A percentile compares a stretch with the other conserved stretches of the same genome.
phyloP scores from a whole-genome alignment of 2,888 invertebrate genomes.

The Eudasyphora cyanicolor region DNA sequence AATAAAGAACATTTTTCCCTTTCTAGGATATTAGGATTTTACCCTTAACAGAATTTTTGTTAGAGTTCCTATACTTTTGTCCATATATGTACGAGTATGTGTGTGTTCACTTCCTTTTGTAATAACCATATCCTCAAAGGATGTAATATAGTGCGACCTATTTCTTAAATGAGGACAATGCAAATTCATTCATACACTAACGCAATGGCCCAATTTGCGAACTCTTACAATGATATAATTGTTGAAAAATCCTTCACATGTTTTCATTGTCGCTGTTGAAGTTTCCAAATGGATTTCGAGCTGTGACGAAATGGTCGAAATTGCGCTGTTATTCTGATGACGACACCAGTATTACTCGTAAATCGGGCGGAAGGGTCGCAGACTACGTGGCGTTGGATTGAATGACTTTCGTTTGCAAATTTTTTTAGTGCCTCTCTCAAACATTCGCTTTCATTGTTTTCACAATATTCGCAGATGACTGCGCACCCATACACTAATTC shows the following conservation, averaged over 20 bases:
- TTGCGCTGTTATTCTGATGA: background rate
- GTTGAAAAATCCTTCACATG: background rate
- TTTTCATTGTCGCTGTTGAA: background rate
- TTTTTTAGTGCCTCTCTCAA: background rate
- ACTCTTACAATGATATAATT: background rate
- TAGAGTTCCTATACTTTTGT: too few species aligned
- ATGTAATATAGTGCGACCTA: too few species aligned
- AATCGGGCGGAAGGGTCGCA: background rate
- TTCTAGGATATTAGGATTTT: too few species aligned
- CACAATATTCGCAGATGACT: background rate
- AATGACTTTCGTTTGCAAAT: background rate
- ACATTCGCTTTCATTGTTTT: background rate
- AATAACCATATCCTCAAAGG: background rate
- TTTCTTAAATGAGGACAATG: too few species aligned
- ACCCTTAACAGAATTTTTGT: too few species aligned
- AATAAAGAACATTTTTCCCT: too few species aligned
- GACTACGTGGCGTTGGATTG: conserved; percentile 8
- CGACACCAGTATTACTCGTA: background rate
- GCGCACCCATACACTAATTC: too few species aligned
- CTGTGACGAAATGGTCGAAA: background rate
- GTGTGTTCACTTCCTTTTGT: too few species aligned
- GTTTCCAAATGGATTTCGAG: background rate
- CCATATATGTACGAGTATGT: too few species aligned
- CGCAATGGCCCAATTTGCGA: background rate
- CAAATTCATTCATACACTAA: too few species aligned